Evolutionary conservation across 2,113 vertebrate genomes (phyloP).

Genomic region (Atherinomorus stipes): DNA sequence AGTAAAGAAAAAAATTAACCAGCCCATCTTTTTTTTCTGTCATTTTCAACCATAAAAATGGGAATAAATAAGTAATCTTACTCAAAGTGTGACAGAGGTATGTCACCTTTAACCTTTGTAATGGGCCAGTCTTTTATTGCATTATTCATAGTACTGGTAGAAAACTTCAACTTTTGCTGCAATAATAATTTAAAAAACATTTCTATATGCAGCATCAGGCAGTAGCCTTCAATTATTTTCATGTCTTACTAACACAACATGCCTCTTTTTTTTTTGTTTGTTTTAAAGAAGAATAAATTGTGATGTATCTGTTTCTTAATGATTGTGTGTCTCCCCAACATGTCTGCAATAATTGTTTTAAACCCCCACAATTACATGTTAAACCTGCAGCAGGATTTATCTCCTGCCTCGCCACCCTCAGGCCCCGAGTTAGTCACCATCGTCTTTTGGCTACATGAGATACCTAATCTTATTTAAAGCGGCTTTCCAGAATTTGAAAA

Average conservation of each 20-base stretch:
- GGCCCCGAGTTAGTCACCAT: slow-evolving; percentile 19
- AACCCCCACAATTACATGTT: slow-evolving; percentile 11
- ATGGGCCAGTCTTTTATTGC: no score
- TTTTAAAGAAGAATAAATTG: not conserved
- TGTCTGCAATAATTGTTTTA: slow-evolving; percentile 20
- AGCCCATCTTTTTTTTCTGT: no score
- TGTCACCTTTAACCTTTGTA: not conserved
- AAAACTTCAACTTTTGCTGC: no score
- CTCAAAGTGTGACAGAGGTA: not conserved
- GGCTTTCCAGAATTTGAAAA: slow-evolving; percentile 8
- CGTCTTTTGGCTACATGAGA: slow-evolving; percentile 24
- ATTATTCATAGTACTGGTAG: no score
- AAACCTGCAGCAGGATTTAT: slow-evolving; percentile 18
- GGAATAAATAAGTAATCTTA: no score
- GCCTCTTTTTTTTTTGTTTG: no score
- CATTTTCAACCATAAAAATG: not conserved
- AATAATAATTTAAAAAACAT: no score
- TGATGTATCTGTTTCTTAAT: not conserved
- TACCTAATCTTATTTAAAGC: slow-evolving; percentile 41
- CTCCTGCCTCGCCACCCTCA: not conserved
- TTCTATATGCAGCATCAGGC: not conserved
- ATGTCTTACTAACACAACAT: not conserved
- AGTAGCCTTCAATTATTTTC: no score
- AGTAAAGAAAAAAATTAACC: no score
- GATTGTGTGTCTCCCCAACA: not conserved